Conservation (phyloP, 2,888 invertebrate species). For the Tuberolachnus salignus region DNA sequence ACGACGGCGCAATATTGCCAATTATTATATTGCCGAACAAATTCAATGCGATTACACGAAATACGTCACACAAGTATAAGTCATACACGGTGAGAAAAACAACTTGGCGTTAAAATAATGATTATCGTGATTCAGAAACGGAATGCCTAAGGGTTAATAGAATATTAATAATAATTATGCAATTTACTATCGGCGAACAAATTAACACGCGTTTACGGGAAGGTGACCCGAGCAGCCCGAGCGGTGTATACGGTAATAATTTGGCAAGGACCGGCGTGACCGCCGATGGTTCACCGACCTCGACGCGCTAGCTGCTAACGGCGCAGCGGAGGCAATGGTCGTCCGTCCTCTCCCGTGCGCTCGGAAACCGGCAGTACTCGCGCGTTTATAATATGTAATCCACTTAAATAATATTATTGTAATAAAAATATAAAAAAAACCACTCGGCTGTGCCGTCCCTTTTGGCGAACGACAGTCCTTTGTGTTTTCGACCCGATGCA, state of each 20-base stretch:
- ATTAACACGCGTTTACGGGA: slow-evolving; percentile 17
- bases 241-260: slow-evolving; percentile 37
- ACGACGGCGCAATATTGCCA: too few species aligned
- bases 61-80: too few species aligned
- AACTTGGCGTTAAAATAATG: too few species aligned
- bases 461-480: background rate
- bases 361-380: slow-evolving; percentile 10
- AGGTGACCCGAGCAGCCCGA: background rate
- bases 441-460: background rate
- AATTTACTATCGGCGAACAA: slow-evolving; percentile 14
- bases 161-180: background rate
- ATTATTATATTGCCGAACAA: too few species aligned
- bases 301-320: slow-evolving; percentile 23
- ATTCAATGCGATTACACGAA: too few species aligned
- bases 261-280: slow-evolving; percentile 52
- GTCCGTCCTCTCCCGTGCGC: slow-evolving; percentile 26
- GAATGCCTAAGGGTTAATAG: slow-evolving; percentile 18
- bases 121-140: slow-evolving; percentile 7
- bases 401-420: slow-evolving; percentile 10
- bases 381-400: background rate
- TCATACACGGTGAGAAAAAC: too few species aligned
- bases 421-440: slow-evolving; percentile 7
- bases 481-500: background rate
- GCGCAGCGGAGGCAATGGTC: slow-evolving; percentile 15
- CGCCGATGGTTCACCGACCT: slow-evolving; percentile 51